phyloP scores from a whole-genome alignment of 2,797 vertebrate species.

The Sebastiscus albofasciatus region DNA sequence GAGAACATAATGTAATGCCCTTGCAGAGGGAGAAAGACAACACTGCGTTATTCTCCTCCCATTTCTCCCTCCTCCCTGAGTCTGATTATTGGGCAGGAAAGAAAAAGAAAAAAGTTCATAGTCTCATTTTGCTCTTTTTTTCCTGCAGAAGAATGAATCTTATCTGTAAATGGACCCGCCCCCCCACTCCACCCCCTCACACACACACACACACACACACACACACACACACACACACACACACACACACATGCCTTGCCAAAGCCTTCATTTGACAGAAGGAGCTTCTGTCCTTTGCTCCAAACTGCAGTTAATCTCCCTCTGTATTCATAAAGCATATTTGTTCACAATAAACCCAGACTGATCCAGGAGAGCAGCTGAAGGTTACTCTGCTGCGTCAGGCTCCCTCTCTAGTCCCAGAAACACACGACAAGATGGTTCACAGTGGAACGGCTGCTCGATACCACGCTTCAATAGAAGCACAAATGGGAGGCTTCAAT shows the following conservation, averaged over 20 bases:
- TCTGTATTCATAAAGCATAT: conserved; percentile 71
- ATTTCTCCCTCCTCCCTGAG: conserved; percentile 7
- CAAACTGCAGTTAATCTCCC: conserved; percentile 61
- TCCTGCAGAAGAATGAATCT: conserved; percentile 66
- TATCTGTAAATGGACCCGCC: conserved; percentile 77
- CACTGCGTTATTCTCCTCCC: conserved; percentile 58
- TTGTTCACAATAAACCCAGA: conserved; percentile 70
- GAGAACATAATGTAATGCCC: conserved; percentile 70
- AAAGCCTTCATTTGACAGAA: conserved; percentile 57
- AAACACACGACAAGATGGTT: conserved; percentile 20
- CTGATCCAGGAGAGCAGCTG: conserved; percentile 53
- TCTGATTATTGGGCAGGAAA: conserved; percentile 66
- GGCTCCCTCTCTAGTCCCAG: conserved; percentile 5
- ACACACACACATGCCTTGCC: conserved; percentile 12
- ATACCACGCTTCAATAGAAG: not conserved
- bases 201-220: too few relatives aligned
- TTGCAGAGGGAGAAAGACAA: conserved; percentile 71
- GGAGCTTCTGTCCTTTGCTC: conserved; percentile 56
- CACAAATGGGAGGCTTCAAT: not conserved
- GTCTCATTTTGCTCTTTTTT: conserved; percentile 40
- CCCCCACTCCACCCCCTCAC: not conserved
- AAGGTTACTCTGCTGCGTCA: conserved; percentile 66
- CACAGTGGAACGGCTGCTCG: not conserved
- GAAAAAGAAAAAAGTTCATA: conserved; percentile 55
- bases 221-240: too few relatives aligned